Evolutionary conservation across 2,797 vertebrate genomes (phyloP).

Genomic region (Propithecus perrieri): DNA sequence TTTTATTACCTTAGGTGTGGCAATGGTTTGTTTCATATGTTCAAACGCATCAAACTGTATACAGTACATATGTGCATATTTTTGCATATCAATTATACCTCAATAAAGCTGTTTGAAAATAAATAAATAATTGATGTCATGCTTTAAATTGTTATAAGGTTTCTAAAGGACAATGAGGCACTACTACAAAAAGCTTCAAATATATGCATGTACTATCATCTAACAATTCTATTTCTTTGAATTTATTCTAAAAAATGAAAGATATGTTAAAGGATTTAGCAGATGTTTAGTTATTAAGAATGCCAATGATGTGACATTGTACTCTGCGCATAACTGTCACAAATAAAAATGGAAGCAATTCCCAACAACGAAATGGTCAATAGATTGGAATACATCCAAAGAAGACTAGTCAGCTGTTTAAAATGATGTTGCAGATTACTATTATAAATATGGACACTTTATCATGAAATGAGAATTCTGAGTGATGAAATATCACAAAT

Average conservation of each 20-base stretch:
- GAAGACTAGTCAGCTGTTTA: not conserved
- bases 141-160: not conserved
- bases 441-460: not conserved
- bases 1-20: not conserved
- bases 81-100: not conserved
- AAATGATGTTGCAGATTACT: not conserved
- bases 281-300: not conserved
- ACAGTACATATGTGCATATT: not conserved
- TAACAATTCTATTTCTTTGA: not conserved
- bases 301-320: not conserved
- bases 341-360: conserved; percentile 3
- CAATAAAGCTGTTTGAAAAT: no score
- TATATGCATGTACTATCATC: not conserved
- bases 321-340: not conserved
- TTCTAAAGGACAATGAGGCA: not conserved
- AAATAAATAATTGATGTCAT: not conserved
- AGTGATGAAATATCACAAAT: not conserved
- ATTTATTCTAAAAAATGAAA: not conserved
- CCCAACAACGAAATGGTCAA: not conserved
- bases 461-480: not conserved
- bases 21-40: not conserved
- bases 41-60: not conserved
- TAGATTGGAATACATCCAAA: not conserved
- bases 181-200: not conserved
- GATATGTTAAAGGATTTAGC: not conserved